phyloP scores from a whole-genome alignment of 2,113 vertebrate species.

The Gavia stellata region DNA sequence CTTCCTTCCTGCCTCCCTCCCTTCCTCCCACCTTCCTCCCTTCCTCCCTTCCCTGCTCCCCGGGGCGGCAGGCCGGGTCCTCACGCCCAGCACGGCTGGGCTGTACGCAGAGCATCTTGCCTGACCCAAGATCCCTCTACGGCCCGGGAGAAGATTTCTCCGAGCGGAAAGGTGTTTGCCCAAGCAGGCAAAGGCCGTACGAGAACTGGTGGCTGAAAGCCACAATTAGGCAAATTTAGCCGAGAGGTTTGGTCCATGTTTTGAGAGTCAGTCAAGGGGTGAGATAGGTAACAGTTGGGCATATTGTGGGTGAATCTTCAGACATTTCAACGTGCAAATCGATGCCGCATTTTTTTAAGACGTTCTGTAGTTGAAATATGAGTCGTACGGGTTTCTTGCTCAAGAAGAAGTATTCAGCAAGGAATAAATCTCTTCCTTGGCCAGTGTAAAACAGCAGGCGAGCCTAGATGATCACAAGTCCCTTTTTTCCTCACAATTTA shows the following conservation, averaged over 20 bases:
- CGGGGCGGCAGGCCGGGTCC: background rate
- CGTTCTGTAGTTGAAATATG: background rate
- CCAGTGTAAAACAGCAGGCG: background rate
- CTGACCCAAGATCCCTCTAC: background rate
- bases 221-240: background rate
- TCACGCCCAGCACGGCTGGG: rapidly evolving
- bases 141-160: background rate
- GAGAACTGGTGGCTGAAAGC: background rate
- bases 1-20: no score
- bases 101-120: background rate
- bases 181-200: background rate
- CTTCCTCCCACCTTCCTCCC: no score
- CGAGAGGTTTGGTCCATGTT: background rate
- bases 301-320: background rate
- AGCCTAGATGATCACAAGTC: background rate
- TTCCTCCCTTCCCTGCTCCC: background rate
- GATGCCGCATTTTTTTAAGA: background rate
- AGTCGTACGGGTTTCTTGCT: background rate
- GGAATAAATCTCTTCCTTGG: background rate
- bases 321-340: background rate
- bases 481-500: background rate
- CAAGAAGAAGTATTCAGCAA: background rate
- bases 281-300: background rate
- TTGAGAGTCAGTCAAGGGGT: background rate
- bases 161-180: background rate